A percentile compares a stretch with the other conserved stretches of the same genome.
Evolutionary conservation across 2,797 vertebrate species (phyloP).

Genomic region (Sciaenops ocellatus): DNA sequence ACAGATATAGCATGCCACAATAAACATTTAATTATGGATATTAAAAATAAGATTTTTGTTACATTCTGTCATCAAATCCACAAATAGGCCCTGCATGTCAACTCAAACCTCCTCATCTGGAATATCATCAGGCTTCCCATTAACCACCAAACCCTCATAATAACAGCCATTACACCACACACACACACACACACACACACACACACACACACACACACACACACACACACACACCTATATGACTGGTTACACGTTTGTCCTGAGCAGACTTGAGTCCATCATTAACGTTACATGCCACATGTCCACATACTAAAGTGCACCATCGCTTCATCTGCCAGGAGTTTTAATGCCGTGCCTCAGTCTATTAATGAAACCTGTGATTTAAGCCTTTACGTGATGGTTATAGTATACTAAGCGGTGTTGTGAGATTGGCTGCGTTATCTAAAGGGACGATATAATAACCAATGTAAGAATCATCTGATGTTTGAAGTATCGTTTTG

Average conservation of each 20-base stretch:
- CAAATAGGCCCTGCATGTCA: neutral
- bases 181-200: neutral
- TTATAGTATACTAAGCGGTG: neutral
- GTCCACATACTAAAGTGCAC: neutral
- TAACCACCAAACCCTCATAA: neutral
- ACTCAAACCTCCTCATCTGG: neutral
- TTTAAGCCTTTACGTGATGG: neutral
- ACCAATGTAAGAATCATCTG: too few species aligned
- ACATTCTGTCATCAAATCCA: too few species aligned
- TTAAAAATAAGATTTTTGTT: neutral
- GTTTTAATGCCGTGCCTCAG: neutral
- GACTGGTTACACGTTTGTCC: too few species aligned
- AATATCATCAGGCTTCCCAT: neutral
- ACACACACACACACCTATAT: neutral
- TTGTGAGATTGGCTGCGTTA: neutral
- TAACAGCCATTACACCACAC: neutral
- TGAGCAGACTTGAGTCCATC: too few species aligned
- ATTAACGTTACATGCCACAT: neutral
- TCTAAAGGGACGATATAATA: too few species aligned
- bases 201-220: neutral
- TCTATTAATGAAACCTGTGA: too few species aligned
- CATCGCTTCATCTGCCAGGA: neutral
- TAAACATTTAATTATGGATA: neutral
- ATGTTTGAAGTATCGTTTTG: fast-evolving
- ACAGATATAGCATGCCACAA: too few species aligned